Evolutionary conservation across 2,113 vertebrate species (phyloP).

Genomic region (Oncorhynchus tshawytscha): DNA sequence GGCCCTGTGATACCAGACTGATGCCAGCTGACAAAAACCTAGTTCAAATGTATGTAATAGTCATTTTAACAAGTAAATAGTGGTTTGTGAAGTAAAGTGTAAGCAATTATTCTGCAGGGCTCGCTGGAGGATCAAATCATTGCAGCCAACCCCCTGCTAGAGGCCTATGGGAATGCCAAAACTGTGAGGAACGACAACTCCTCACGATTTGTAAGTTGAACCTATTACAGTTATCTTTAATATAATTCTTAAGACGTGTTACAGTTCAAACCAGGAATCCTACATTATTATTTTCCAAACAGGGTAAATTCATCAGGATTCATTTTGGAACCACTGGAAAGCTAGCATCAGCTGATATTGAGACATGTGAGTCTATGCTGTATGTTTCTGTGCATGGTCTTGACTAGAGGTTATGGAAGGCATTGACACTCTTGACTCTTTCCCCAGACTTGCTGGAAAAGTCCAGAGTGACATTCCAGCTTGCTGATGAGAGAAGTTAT

Average conservation of each 20-base stretch:
- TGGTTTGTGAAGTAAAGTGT: background rate
- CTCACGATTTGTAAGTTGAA: constrained; percentile 67
- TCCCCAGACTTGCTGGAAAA: constrained; percentile 78
- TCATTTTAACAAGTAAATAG: background rate
- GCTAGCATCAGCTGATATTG: constrained; percentile 82
- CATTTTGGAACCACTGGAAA: constrained; percentile 79
- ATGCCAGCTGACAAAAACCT: no score
- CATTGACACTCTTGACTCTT: background rate
- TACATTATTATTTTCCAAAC: constrained; percentile 24
- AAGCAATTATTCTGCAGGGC: constrained; percentile 52
- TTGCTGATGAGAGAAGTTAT: constrained; percentile 80
- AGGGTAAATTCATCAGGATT: constrained; percentile 83
- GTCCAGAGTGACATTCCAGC: constrained; percentile 83
- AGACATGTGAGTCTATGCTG: constrained; percentile 75
- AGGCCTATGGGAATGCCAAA: constrained; percentile 72
- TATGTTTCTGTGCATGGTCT: background rate
- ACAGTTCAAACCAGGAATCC: background rate
- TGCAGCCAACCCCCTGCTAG: constrained; percentile 67
- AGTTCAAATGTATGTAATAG: background rate
- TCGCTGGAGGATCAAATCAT: constrained; percentile 69
- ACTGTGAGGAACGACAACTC: constrained; percentile 73
- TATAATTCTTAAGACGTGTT: background rate
- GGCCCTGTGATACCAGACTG: no score
- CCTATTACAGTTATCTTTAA: background rate
- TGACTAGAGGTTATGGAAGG: background rate